Conservation (phyloP, 1,140 invertebrate genomes). For the Bombus turneri region DNA sequence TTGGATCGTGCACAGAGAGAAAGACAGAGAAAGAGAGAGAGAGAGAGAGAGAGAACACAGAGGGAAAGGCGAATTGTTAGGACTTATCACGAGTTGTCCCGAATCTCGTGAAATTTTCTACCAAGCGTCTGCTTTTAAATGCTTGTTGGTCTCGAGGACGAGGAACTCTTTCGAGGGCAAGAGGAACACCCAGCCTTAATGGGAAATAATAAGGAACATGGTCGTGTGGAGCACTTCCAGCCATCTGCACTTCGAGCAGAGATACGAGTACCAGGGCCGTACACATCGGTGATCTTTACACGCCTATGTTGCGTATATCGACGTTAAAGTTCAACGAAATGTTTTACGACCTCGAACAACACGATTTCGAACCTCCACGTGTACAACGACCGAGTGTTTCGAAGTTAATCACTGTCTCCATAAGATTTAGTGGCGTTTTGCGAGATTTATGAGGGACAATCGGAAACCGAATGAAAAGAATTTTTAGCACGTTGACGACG, state of each 20-base stretch:
- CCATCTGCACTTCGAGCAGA: neutral
- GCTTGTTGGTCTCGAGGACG: conserved; percentile 17
- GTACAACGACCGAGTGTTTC: neutral
- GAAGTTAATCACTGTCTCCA: neutral
- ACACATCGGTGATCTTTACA: neutral
- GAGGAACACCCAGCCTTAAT: conserved; percentile 53
- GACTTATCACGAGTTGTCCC: conserved; percentile 29
- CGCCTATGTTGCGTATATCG: neutral
- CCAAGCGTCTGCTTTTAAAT: conserved; percentile 49
- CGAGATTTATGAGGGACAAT: neutral
- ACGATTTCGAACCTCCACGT: neutral
- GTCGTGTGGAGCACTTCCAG: neutral
- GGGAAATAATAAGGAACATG: conserved; percentile 55
- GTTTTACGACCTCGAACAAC: neutral
- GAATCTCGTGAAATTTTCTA: conserved; percentile 57
- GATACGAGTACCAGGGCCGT: conserved; percentile 27
- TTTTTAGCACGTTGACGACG: neutral
- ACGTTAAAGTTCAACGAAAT: neutral
- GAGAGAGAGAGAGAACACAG: neutral
- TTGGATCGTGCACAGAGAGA: neutral
- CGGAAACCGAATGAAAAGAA: neutral
- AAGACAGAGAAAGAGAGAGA: neutral
- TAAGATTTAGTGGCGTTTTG: neutral
- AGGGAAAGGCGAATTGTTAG: neutral
- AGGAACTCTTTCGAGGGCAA: conserved; percentile 38